Conservation (phyloP, 2,888 invertebrate genomes). For the Antitype chi region DNA sequence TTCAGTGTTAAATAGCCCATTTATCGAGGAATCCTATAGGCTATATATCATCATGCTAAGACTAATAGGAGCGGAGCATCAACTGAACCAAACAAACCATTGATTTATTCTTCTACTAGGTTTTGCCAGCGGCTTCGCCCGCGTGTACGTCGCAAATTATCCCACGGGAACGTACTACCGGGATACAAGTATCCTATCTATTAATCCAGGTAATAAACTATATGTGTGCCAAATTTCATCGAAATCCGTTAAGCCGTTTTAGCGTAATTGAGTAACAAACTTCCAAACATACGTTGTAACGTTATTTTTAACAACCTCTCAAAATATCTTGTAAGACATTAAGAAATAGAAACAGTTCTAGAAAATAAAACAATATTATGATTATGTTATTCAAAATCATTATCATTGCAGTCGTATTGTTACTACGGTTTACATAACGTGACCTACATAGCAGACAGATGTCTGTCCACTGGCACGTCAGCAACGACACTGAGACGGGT, state of each 20-base stretch:
- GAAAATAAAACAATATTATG: neutral
- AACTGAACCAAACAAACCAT: neutral
- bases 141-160: too few species aligned
- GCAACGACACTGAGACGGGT: constrained; percentile 44
- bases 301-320: neutral
- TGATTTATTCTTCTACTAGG: neutral
- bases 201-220: too few species aligned
- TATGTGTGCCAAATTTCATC: too few species aligned
- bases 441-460: constrained; percentile 55
- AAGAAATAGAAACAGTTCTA: neutral
- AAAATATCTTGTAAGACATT: neutral
- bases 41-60: too few species aligned
- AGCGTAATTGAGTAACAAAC: too few species aligned
- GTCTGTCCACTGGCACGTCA: constrained; percentile 39
- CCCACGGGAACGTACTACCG: too few species aligned
- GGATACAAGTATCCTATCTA: too few species aligned
- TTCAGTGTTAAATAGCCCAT: too few species aligned
- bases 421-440: constrained; percentile 55
- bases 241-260: too few species aligned
- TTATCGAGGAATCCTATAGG: too few species aligned
- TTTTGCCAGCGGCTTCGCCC: too few species aligned
- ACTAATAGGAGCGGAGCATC: too few species aligned
- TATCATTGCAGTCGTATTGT: constrained; percentile 16
- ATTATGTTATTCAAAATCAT: constrained; percentile 2
- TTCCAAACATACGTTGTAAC: neutral